Percentiles rank a stretch among this genome's conserved stretches.
phyloP scores from a whole-genome alignment of 2,797 vertebrate genomes.

The Hephaestus fuliginosus region DNA sequence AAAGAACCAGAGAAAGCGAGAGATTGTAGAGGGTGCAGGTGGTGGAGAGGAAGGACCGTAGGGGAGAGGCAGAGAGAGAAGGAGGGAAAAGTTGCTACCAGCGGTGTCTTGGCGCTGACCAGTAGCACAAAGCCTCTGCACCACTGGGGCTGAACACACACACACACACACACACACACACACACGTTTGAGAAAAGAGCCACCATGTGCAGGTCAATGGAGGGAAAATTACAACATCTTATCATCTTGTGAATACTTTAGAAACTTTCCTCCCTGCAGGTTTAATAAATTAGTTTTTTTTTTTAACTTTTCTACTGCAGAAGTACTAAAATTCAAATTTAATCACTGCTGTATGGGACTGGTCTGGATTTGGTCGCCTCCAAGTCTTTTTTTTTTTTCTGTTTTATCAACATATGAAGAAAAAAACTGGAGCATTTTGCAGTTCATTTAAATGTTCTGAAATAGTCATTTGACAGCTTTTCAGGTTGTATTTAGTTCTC shows the following conservation, averaged over 20 bases:
- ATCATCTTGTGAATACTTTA: neutral
- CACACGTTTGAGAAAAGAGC: slow-evolving; percentile 55
- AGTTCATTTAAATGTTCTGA: neutral
- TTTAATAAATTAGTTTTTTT: slow-evolving; percentile 4
- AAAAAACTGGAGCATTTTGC: neutral
- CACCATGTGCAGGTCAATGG: slow-evolving; percentile 46
- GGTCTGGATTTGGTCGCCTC: neutral
- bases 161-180: slow-evolving; percentile 36
- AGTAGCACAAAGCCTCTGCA: slow-evolving; percentile 73
- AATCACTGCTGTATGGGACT: neutral
- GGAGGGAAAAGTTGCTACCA: slow-evolving; percentile 61
- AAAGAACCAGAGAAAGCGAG: neutral
- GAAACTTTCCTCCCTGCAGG: neutral
- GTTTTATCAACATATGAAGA: neutral
- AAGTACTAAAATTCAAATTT: neutral
- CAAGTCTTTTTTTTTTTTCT: neutral
- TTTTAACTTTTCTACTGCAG: neutral
- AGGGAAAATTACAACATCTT: slow-evolving; percentile 57
- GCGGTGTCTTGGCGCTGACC: slow-evolving; percentile 59
- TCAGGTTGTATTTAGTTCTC: neutral
- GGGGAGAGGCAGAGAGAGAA: slow-evolving; percentile 7
- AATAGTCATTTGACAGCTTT: neutral
- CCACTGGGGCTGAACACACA: slow-evolving; percentile 46
- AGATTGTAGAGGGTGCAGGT: slow-evolving; percentile 32
- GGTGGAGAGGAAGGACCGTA: slow-evolving; percentile 25